Percentiles rank a stretch among this genome's conserved stretches.
phyloP scores from a whole-genome alignment of 1,140 invertebrate species.

The Tetraneura akinire region DNA sequence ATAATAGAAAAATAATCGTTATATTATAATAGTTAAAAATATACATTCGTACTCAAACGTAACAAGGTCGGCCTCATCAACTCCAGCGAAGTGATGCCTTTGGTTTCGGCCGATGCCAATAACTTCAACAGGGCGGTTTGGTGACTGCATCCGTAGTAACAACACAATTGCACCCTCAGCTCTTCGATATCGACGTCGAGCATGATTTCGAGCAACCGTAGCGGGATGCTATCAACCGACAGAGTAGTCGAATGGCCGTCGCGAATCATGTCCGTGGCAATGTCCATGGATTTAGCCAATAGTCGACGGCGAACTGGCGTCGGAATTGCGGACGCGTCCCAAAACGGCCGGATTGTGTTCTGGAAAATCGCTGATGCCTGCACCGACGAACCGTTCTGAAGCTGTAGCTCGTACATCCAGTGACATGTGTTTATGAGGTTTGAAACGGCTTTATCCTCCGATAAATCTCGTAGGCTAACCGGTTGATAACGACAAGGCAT shows the following conservation, averaged over 20 bases:
- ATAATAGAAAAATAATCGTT: no score
- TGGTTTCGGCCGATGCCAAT: conserved; percentile 59
- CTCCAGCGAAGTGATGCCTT: conserved; percentile 59
- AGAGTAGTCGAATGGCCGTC: conserved; percentile 55
- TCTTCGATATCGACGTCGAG: conserved; percentile 60
- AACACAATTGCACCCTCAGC: conserved; percentile 61
- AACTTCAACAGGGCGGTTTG: conserved; percentile 61
- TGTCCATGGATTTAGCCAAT: conserved; percentile 59
- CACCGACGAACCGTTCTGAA: neutral
- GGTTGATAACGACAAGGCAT: conserved; percentile 62
- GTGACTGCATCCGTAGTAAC: conserved; percentile 63
- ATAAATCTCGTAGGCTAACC: conserved; percentile 59
- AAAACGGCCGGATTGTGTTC: conserved; percentile 60
- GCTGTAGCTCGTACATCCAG: conserved; percentile 8
- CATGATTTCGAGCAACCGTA: conserved; percentile 60
- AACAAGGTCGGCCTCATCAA: conserved; percentile 60
- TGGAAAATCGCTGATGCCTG: conserved; percentile 59
- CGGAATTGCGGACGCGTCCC: conserved; percentile 58
- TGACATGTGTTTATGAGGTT: conserved; percentile 53
- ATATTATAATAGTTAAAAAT: no score
- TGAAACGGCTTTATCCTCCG: conserved; percentile 60
- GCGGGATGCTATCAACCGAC: conserved; percentile 59
- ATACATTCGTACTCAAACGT: conserved; percentile 55
- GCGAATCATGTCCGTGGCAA: conserved; percentile 57
- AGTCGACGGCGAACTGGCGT: conserved; percentile 57